Conservation (phyloP, 2,113 vertebrate genomes). For the Cyphomyrus discorhynchus region DNA sequence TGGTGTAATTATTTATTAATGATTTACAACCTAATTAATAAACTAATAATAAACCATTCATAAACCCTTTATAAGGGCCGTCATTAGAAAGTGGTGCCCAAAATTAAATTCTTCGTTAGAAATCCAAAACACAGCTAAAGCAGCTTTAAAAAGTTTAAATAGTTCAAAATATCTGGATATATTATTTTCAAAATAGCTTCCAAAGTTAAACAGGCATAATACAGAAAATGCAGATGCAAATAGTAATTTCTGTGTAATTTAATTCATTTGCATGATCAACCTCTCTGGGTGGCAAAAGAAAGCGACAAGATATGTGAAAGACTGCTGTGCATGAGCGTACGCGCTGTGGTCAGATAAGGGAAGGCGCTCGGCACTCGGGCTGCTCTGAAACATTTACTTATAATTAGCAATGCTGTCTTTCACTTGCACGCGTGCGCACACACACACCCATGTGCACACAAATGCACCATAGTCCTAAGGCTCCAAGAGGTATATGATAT, state of each 20-base stretch:
- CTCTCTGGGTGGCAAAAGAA: background rate
- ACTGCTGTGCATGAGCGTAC: background rate
- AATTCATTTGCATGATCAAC: background rate
- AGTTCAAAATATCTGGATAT: background rate
- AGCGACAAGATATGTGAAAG: background rate
- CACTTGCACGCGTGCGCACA: slow-evolving; percentile 1
- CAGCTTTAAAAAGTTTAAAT: background rate
- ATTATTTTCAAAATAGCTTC: background rate
- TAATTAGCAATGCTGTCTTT: slow-evolving; percentile 16
- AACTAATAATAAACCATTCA: background rate
- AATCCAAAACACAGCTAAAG: background rate
- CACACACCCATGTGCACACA: slow-evolving; percentile 19
- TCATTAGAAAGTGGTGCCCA: background rate
- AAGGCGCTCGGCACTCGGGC: background rate
- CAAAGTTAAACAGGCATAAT: background rate
- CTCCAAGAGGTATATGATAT: slow-evolving; percentile 4
- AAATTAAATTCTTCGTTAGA: background rate
- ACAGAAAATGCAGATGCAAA: background rate
- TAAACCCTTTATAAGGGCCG: background rate
- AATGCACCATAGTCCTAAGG: background rate
- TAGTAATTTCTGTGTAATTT: background rate
- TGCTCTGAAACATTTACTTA: slow-evolving; percentile 15
- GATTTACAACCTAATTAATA: background rate
- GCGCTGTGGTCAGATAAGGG: background rate
- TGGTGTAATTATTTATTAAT: background rate